Conservation (phyloP, 1,140 invertebrate genomes). For the Papilio polyxenes region DNA sequence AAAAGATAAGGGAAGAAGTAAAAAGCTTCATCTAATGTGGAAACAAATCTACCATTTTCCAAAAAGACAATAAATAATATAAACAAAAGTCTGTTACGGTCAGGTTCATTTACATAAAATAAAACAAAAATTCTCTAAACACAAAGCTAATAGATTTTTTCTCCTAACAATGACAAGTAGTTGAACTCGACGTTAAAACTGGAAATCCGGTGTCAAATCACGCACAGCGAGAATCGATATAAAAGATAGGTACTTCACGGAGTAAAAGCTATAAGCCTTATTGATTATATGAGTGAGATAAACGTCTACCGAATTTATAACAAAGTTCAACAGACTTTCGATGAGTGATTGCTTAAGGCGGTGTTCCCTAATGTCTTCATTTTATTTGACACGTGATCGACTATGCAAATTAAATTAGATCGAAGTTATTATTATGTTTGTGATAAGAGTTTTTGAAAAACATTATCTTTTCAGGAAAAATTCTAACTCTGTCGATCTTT, state of each 20-base stretch:
- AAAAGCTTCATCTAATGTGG: background rate
- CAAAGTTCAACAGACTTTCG: conserved; percentile 22
- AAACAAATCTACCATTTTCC: background rate
- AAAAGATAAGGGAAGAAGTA: background rate
- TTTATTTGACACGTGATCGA: background rate
- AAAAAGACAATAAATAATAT: background rate
- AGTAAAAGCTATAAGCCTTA: conserved; percentile 2
- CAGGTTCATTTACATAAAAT: background rate
- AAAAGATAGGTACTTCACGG: background rate
- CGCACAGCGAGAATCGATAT: background rate
- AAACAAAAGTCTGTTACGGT: background rate
- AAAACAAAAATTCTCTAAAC: conserved; percentile 9
- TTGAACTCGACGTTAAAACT: background rate
- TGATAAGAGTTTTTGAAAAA: background rate
- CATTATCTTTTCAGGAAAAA: background rate
- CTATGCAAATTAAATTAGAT: background rate
- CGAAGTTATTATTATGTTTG: background rate
- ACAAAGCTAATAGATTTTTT: conserved; percentile 5
- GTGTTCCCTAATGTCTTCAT: background rate
- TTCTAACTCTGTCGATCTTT: background rate
- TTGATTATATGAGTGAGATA: conserved; percentile 21
- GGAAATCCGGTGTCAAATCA: conserved; percentile 26
- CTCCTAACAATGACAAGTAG: background rate
- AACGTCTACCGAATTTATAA: conserved; percentile 13
- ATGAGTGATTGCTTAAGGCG: background rate